Conservation (phyloP, 2,888 invertebrate species). For the Apamea crenata region DNA sequence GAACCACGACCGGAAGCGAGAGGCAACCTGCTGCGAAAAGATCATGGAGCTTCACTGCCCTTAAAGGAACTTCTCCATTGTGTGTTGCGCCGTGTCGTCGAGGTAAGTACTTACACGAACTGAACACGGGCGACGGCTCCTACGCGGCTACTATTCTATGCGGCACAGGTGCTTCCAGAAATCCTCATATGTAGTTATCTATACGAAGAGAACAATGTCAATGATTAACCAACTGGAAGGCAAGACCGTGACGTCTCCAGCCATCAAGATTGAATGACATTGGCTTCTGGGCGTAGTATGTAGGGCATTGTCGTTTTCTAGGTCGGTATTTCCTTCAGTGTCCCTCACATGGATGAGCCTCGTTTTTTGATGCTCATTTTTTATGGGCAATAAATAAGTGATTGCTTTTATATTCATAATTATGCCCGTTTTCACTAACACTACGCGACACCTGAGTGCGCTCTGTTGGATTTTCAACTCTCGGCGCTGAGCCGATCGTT, state of each 20-base stretch:
- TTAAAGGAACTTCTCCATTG: not conserved
- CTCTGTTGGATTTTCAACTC: not conserved
- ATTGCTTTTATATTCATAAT: not conserved
- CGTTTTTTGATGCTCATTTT: not conserved
- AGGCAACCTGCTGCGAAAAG: not conserved
- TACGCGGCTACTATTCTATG: not conserved
- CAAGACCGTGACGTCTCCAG: not conserved
- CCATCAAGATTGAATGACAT: not conserved
- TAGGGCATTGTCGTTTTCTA: slow-evolving; percentile 2
- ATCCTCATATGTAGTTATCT: not conserved
- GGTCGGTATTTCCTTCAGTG: no score
- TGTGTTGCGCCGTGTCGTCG: no score
- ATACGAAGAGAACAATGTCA: not conserved
- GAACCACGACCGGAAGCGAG: not conserved
- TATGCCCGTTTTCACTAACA: not conserved
- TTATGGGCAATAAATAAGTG: not conserved
- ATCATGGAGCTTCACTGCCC: not conserved
- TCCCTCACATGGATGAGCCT: not conserved
- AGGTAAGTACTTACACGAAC: not conserved
- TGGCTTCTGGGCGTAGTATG: not conserved
- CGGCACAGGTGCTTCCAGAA: not conserved
- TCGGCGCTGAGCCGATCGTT: not conserved
- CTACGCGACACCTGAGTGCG: not conserved
- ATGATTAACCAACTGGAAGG: no score
- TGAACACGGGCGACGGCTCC: not conserved